Percentiles rank a stretch among this genome's conserved stretches.
These are phyloP conservation scores for Ancistrus triradiatus DNA, from an alignment of 2,113 vertebrate species.

Conservation along the genomic window DNA sequence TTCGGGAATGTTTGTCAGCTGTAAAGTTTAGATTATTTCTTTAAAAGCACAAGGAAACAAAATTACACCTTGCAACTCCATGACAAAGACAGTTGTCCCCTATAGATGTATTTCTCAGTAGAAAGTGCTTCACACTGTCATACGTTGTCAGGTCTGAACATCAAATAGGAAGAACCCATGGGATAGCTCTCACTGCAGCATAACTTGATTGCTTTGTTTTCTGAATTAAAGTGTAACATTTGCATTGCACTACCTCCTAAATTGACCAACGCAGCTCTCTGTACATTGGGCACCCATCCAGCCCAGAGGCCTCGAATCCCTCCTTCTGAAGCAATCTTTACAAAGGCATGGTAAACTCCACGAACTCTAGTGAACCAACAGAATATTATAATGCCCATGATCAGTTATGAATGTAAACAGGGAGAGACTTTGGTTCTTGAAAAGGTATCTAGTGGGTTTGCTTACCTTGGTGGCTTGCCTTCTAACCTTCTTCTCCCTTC, in stretches of 20 bases:
- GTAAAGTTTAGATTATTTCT: neutral
- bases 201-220: neutral
- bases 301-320: conserved; percentile 80
- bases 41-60: neutral
- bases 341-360: conserved; percentile 75
- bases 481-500: conserved; percentile 77
- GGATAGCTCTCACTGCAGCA: neutral
- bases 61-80: conserved; percentile 66
- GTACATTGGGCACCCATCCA: conserved; percentile 83
- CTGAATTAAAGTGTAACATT: neutral
- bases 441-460: neutral
- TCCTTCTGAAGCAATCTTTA: conserved; percentile 77
- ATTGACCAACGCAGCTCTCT: conserved; percentile 82
- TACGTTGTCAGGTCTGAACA: conserved; percentile 79
- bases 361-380: conserved; percentile 55
- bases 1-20: neutral
- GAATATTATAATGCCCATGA: neutral
- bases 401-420: neutral
- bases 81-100: conserved; percentile 77
- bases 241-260: conserved; percentile 73
- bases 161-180: neutral
- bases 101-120: conserved; percentile 72
- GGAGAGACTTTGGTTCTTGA: neutral
- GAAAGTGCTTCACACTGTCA: conserved; percentile 77
- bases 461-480: conserved; percentile 77